Evolutionary conservation across 2,888 invertebrate species (phyloP).

Genomic region (Cancer borealis): DNA sequence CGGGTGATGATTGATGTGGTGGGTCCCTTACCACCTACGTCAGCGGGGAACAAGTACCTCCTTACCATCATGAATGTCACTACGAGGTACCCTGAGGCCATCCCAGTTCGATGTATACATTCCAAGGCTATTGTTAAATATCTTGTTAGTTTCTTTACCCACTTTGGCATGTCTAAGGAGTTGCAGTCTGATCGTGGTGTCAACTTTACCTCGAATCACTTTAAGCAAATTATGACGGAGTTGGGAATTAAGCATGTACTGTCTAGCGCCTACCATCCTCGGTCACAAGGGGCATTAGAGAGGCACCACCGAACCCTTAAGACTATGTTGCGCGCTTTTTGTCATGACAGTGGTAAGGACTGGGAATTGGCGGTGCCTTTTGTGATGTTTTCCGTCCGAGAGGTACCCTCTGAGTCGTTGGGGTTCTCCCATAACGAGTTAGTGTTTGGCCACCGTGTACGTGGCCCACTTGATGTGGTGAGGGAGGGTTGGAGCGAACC

Average conservation of each 20-base stretch:
- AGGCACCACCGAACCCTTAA: slow-evolving; percentile 46
- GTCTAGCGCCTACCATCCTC: slow-evolving; percentile 39
- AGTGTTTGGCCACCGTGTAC: slow-evolving; percentile 29
- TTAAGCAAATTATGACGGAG: slow-evolving; percentile 30
- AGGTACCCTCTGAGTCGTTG: slow-evolving; percentile 14
- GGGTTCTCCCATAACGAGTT: slow-evolving; percentile 25
- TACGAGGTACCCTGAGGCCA: slow-evolving; percentile 25
- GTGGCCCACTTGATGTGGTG: slow-evolving; percentile 36
- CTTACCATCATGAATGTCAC: slow-evolving; percentile 17
- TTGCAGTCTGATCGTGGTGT: slow-evolving; percentile 50
- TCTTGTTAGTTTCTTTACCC: slow-evolving; percentile 32
- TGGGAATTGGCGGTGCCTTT: slow-evolving; percentile 44
- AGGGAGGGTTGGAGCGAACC: background rate
- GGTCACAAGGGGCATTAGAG: slow-evolving; percentile 49
- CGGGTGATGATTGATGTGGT: slow-evolving; percentile 7
- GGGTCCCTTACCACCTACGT: background rate
- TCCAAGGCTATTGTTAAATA: background rate
- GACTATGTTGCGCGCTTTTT: slow-evolving; percentile 3
- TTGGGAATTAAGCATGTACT: background rate
- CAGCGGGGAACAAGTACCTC: background rate
- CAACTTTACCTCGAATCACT: slow-evolving; percentile 32
- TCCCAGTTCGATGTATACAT: background rate
- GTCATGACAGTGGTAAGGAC: slow-evolving; percentile 23
- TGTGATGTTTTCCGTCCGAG: slow-evolving; percentile 6
- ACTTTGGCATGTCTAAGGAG: background rate